Evolutionary conservation across 2,113 vertebrate species (phyloP).

Genomic region (Rallus limicola): DNA sequence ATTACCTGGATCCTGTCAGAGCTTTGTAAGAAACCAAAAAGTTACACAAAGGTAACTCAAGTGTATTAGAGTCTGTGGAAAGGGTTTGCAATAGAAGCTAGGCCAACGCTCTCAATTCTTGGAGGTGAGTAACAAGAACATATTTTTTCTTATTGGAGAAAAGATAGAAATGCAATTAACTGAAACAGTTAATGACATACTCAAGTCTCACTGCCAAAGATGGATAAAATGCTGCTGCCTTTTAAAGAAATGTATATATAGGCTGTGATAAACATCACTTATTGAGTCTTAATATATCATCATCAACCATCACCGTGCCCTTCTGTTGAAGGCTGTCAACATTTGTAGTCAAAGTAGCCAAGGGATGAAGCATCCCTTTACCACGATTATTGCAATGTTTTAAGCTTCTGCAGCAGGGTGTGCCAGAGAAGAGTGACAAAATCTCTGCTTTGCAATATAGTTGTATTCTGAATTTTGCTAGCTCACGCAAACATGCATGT

Average conservation of each 20-base stretch:
- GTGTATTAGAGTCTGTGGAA: neutral
- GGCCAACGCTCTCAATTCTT: accelerated
- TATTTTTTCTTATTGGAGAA: neutral
- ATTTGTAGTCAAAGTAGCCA: neutral
- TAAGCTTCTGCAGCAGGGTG: neutral
- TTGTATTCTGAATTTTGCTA: neutral
- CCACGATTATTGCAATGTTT: neutral
- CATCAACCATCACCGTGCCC: neutral
- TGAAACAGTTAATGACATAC: neutral
- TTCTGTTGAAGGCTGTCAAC: neutral
- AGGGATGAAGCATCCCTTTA: neutral
- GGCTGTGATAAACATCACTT: neutral
- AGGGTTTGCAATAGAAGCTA: neutral
- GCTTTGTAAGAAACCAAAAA: neutral
- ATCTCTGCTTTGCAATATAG: neutral
- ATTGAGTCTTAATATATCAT: neutral
- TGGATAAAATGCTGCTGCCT: neutral
- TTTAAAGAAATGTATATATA: neutral
- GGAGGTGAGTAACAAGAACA: neutral
- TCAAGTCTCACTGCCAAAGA: neutral
- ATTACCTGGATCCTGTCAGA: neutral
- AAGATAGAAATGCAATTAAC: neutral
- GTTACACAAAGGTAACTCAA: neutral
- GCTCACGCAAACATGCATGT: neutral
- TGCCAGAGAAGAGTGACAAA: neutral